A percentile compares a stretch with the other conserved stretches of the same genome.
Evolutionary conservation across 35 echinoderm and acorn worm genomes (phyloP).

Genomic region (Ptychodera flava): DNA sequence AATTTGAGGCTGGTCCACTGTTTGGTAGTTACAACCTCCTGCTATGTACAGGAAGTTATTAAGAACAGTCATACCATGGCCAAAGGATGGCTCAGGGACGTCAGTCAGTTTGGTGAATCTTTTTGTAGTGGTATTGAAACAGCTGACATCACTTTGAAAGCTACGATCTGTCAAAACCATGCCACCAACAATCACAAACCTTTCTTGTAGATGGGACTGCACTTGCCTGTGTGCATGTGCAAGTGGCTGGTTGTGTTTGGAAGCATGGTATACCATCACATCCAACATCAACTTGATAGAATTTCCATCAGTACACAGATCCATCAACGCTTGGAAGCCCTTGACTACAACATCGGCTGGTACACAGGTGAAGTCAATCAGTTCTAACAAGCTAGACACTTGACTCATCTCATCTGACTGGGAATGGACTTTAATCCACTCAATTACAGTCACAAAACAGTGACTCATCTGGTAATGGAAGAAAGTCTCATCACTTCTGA

Average conservation of each 20-base stretch:
- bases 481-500: no score
- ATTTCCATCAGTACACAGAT: neutral
- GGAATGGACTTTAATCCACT: neutral
- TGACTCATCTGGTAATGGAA: no score
- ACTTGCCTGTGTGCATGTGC: neutral
- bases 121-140: neutral
- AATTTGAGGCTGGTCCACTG: neutral
- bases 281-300: neutral
- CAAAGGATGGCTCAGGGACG: neutral
- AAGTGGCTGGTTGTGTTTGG: neutral
- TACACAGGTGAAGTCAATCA: neutral
- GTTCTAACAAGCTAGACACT: neutral
- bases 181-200: neutral
- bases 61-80: neutral
- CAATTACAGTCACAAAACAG: no score
- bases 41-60: neutral
- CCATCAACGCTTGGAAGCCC: neutral
- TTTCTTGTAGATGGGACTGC: neutral
- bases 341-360: neutral
- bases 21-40: neutral
- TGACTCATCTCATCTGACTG: neutral
- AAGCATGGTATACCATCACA: neutral
- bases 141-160: neutral
- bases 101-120: neutral
- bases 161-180: neutral